Conservation (phyloP, 2,888 invertebrate species). For the Melangyna quadrimaculata region DNA sequence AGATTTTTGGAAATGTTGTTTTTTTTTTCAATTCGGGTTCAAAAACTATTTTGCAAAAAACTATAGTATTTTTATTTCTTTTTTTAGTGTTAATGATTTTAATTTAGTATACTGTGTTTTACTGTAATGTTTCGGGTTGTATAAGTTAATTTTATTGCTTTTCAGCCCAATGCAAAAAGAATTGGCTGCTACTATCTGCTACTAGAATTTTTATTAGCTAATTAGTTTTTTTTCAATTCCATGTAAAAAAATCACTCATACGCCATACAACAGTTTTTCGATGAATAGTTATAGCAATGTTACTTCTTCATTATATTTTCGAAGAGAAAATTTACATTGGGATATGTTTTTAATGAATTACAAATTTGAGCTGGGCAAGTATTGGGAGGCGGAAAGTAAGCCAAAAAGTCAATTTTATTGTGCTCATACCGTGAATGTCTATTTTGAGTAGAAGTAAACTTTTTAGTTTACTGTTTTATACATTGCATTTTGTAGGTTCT, state of each 20-base stretch:
- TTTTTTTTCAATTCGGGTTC: too few species aligned
- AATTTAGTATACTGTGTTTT: too few species aligned
- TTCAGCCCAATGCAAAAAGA: too few species aligned
- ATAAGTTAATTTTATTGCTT: too few species aligned
- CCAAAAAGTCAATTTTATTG: not conserved
- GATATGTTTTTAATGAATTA: not conserved
- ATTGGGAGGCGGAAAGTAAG: not conserved
- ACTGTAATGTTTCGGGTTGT: too few species aligned
- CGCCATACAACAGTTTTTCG: not conserved
- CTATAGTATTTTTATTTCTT: too few species aligned
- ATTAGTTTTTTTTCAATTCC: too few species aligned
- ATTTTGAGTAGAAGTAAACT: not conserved
- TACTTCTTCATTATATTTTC: not conserved
- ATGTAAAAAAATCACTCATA: not conserved
- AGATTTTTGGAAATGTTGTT: too few species aligned
- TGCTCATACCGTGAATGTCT: not conserved
- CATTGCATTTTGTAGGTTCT: not conserved
- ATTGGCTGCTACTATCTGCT: too few species aligned
- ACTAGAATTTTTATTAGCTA: too few species aligned
- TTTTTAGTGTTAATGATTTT: too few species aligned
- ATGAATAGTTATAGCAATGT: not conserved
- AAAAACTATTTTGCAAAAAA: too few species aligned
- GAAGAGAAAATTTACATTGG: not conserved
- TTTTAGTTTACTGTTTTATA: not conserved
- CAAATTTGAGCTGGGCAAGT: not conserved